Conservation (phyloP, 1,140 invertebrate genomes). For the Hyles vespertilio region DNA sequence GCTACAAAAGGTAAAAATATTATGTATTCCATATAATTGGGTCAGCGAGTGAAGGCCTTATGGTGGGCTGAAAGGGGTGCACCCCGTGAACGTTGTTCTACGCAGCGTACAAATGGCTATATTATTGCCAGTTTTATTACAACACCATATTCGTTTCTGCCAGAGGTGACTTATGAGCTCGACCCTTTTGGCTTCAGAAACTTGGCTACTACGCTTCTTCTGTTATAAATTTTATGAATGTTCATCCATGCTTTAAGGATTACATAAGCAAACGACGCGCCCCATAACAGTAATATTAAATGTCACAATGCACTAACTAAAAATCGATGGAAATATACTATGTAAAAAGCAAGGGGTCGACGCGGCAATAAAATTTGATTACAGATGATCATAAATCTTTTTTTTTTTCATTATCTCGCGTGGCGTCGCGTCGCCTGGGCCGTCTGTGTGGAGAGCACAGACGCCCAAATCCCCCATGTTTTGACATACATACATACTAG, state of each 20-base stretch:
- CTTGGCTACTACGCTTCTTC: constrained; percentile 29
- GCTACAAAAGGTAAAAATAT: constrained; percentile 27
- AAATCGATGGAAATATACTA: constrained; percentile 8
- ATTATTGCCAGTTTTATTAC: constrained; percentile 54
- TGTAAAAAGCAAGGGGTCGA: constrained; percentile 42
- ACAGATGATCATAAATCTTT: constrained; percentile 71
- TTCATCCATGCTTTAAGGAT: no score
- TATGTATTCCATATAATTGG: constrained; percentile 57
- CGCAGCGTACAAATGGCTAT: constrained; percentile 52
- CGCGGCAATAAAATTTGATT: constrained; percentile 70
- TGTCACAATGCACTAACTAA: constrained; percentile 2
- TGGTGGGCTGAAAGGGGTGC: constrained; percentile 30
- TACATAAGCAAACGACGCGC: no score
- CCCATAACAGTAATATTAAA: no score
- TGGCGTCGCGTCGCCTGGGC: constrained; percentile 42
- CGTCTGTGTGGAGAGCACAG: constrained; percentile 41
- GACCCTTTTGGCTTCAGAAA: constrained; percentile 60
- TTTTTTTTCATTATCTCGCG: constrained; percentile 67
- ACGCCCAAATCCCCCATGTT: constrained; percentile 66
- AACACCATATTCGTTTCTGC: constrained; percentile 49
- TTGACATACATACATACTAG: constrained; percentile 61
- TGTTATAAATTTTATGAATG: no score
- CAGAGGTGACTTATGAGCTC: constrained; percentile 37
- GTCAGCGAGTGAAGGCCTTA: constrained; percentile 50
- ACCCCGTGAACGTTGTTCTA: constrained; percentile 37